A percentile compares a stretch with the other conserved stretches of the same genome.
Conservation (phyloP, 2,113 vertebrate genomes). For the Piprites chloris region DNA sequence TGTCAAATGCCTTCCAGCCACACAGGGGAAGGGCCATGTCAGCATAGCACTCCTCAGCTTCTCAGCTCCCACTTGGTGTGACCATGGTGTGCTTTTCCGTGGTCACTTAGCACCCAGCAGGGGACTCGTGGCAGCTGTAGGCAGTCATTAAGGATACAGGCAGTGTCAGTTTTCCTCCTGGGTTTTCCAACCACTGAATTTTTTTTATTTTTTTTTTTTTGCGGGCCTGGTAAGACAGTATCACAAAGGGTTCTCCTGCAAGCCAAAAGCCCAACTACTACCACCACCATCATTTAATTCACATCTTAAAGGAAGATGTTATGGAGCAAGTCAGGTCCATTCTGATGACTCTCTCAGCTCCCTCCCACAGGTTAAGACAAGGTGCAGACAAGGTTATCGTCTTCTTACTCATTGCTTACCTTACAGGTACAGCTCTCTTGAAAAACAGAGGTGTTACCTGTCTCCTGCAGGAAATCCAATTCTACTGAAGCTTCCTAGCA, state of each 20-base stretch:
- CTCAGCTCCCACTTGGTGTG: background rate
- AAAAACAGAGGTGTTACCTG: background rate
- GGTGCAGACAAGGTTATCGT: background rate
- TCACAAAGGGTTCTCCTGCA: background rate
- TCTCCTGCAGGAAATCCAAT: background rate
- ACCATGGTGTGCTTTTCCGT: background rate
- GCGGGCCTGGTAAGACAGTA: background rate
- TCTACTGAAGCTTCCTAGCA: background rate
- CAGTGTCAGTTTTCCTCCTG: background rate
- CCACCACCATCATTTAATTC: background rate
- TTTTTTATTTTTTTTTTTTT: background rate
- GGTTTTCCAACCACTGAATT: background rate
- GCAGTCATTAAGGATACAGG: background rate
- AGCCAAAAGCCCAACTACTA: background rate
- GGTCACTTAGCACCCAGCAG: conserved; percentile 27
- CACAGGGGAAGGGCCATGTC: conserved; percentile 1
- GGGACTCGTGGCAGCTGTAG: background rate
- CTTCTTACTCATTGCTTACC: background rate
- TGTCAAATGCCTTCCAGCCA: background rate
- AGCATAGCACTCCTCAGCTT: background rate
- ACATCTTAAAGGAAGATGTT: background rate
- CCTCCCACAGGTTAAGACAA: background rate
- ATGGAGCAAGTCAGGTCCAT: background rate
- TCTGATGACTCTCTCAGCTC: background rate
- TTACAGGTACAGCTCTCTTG: background rate